Conservation (phyloP, 2,113 vertebrate genomes). For the Xenopus borealis region DNA sequence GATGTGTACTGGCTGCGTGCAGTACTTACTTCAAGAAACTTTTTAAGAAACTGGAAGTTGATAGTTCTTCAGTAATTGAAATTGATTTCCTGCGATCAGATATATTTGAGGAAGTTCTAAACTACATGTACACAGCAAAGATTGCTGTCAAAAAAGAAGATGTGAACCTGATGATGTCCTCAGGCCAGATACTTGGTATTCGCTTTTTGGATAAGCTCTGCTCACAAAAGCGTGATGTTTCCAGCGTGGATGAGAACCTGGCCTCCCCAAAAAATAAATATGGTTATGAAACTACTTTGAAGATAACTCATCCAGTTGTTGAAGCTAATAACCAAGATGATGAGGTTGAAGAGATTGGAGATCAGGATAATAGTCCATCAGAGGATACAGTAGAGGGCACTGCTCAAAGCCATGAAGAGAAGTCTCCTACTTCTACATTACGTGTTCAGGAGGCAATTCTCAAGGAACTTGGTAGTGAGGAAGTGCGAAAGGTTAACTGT, state of each 20-base stretch:
- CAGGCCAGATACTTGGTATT: constrained; percentile 94
- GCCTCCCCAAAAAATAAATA: constrained; percentile 77
- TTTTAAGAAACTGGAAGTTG: constrained; percentile 92
- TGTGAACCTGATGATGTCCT: constrained; percentile 98
- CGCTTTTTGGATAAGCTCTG: constrained; percentile 96
- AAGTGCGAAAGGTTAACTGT: constrained; percentile 93
- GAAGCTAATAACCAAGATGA: constrained; percentile 73
- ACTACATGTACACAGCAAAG: constrained; percentile 97
- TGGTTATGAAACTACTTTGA: constrained; percentile 66
- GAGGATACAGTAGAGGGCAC: constrained; percentile 80
- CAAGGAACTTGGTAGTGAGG: constrained; percentile 92
- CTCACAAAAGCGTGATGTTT: constrained; percentile 91
- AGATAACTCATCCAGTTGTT: constrained; percentile 76
- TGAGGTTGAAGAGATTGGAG: constrained; percentile 89
- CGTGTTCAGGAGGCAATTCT: constrained; percentile 93
- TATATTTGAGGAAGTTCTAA: constrained; percentile 95
- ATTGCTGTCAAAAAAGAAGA: constrained; percentile 95
- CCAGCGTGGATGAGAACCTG: constrained; percentile 79
- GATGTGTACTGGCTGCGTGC: constrained; percentile 90
- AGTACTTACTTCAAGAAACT: constrained; percentile 97
- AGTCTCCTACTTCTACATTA: constrained; percentile 77
- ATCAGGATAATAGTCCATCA: constrained; percentile 82
- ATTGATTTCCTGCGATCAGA: constrained; percentile 93
- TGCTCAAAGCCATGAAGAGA: constrained; percentile 77
- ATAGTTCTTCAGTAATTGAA: constrained; percentile 93